Evolutionary conservation across 92 coral and sea anemone genomes (phyloP), one percentile per base, ranked within the genome.

Genomic region (Isaurus tuberculatus): DNA sequence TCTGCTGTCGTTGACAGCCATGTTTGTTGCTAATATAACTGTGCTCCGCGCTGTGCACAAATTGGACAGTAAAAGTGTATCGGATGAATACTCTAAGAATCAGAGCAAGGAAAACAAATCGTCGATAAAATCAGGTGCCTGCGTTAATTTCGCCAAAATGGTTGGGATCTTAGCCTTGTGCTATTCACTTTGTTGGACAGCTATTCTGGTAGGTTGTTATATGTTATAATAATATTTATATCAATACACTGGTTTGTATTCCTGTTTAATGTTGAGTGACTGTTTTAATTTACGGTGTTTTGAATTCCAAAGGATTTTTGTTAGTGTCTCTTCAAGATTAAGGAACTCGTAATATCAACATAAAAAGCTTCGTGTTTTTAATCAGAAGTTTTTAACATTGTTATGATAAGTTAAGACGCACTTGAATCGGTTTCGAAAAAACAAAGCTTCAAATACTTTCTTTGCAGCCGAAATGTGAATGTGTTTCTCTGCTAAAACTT

Each of bases 111-210:
- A 84, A 19, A 79, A 83, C 57, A 73, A 74, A 34, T 73, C 87
- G 29, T 58, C 66, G 8, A 75, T 84, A 34, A 74, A 71, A 15
- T 74, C 85, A 10, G 87, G 92, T 36, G 98, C 98, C 31, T 94
- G 95, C 37, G 79, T 94, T 34, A 94, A 91, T 58, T 94, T 94
- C 63, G 98, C 98, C 10, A 94, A 94, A 83, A 94, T 94, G 98
- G 98, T 94, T n/a, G 93, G 88, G 6, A 84, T 94, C 16, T 71
- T 94, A 84, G 91, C 98, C 7, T 72, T 94, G 30, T 94, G 98
- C 73, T 94, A 94, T 61, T 80, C 98, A n/a, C 23, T 91, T 9
- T 94, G 98, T 49, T 94, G 98, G 98, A 91, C 95, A 10, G 89
- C 85, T 29, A 89, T 94, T 65, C 77, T 94, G 98, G 98, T 94